Conservation (phyloP, 2,113 vertebrate genomes). For the Boleophthalmus pectinirostris region DNA sequence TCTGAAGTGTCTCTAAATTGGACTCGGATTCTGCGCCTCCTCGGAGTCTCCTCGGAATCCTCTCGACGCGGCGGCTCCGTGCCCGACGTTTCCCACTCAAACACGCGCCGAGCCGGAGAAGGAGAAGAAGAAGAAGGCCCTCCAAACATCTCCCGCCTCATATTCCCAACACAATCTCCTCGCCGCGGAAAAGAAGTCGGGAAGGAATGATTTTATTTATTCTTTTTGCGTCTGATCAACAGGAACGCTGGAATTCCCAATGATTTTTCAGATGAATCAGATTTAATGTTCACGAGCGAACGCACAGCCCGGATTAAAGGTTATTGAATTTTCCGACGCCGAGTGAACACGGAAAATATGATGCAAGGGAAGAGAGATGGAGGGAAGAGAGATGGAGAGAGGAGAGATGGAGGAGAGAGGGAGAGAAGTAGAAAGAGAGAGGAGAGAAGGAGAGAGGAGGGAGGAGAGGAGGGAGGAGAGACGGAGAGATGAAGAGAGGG, state of each 20-base stretch:
- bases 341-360: slow-evolving; percentile 46
- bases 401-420: too few species aligned
- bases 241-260: slow-evolving; percentile 50
- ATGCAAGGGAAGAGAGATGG: slow-evolving; percentile 45
- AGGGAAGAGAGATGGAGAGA: too few species aligned
- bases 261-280: slow-evolving; percentile 32
- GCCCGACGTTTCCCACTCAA: slow-evolving; percentile 24
- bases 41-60: slow-evolving; percentile 9
- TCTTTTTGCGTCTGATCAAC: slow-evolving; percentile 41
- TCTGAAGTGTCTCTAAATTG: slow-evolving; percentile 11
- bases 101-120: slow-evolving; percentile 15
- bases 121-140: slow-evolving; percentile 21
- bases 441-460: too few species aligned
- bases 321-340: slow-evolving; percentile 54
- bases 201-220: slow-evolving; percentile 44
- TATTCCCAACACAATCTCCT: slow-evolving; percentile 55
- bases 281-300: slow-evolving; percentile 45
- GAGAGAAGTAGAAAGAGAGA: too few species aligned
- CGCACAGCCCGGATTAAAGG: slow-evolving; percentile 58
- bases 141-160: slow-evolving; percentile 50
- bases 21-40: slow-evolving; percentile 13
- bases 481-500: too few species aligned
- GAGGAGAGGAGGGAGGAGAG: too few species aligned
- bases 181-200: slow-evolving; percentile 38
- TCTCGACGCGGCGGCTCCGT: slow-evolving; percentile 7